phyloP scores from a whole-genome alignment of 2,888 invertebrate genomes.

The Branchellion lobata region DNA sequence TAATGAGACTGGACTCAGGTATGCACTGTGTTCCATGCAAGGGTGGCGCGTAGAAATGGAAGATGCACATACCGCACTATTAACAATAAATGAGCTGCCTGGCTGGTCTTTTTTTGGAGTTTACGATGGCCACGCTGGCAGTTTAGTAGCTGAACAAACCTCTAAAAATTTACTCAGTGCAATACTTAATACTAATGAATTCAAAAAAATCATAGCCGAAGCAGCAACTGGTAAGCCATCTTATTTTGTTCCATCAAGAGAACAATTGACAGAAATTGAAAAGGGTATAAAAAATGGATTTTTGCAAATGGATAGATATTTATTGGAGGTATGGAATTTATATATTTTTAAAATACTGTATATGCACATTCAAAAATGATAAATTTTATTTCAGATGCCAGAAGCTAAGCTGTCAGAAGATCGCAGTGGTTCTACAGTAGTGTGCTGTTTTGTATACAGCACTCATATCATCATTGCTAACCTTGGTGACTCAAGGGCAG shows the following conservation, averaged over 20 bases:
- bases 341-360: background rate
- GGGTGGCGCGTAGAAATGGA: slow-evolving; percentile 93
- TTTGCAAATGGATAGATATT: slow-evolving; percentile 73
- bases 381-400: slow-evolving; percentile 6
- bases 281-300: slow-evolving; percentile 68
- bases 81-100: slow-evolving; percentile 70
- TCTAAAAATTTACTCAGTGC: slow-evolving; percentile 67
- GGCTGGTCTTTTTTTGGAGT: slow-evolving; percentile 87
- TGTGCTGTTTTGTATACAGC: slow-evolving; percentile 90
- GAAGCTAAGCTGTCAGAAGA: slow-evolving; percentile 77
- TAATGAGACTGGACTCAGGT: slow-evolving; percentile 85
- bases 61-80: slow-evolving; percentile 91
- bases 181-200: slow-evolving; percentile 83
- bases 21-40: slow-evolving; percentile 79
- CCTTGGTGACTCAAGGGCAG: slow-evolving; percentile 76
- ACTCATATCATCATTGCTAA: slow-evolving; percentile 67
- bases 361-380: background rate
- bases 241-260: slow-evolving; percentile 61
- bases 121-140: slow-evolving; percentile 98
- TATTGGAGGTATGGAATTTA: slow-evolving; percentile 62
- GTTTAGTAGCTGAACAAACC: slow-evolving; percentile 52
- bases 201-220: slow-evolving; percentile 23
- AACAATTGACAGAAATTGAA: slow-evolving; percentile 53
- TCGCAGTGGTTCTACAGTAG: slow-evolving; percentile 97
- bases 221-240: slow-evolving; percentile 38